phyloP scores from a whole-genome alignment of 2,888 invertebrate species.

The Nephrotoma appendiculata region DNA sequence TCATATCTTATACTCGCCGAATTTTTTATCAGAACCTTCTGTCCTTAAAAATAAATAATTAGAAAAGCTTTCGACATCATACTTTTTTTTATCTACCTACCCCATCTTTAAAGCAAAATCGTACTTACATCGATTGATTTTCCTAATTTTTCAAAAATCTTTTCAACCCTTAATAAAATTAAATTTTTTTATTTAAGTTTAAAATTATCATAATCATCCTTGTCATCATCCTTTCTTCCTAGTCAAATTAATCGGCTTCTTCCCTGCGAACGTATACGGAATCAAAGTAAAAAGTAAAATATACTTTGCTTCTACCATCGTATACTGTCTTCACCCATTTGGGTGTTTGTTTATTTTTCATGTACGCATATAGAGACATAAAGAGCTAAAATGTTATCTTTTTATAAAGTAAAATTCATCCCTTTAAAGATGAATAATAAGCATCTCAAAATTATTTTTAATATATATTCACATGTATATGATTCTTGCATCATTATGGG shows the following conservation, averaged over 20 bases:
- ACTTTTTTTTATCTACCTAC: too few species aligned
- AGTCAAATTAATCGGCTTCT: background rate
- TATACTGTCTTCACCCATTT: background rate
- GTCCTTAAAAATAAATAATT: too few species aligned
- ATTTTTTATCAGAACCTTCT: too few species aligned
- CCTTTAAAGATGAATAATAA: background rate
- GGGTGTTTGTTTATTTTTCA: background rate
- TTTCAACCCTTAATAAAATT: background rate
- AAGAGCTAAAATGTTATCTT: background rate
- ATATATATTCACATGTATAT: background rate
- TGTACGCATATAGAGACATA: background rate
- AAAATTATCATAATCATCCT: background rate
- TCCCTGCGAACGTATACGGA: background rate
- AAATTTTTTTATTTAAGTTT: background rate
- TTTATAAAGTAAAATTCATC: background rate
- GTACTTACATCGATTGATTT: background rate
- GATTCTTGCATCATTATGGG: background rate
- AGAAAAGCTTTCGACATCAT: too few species aligned
- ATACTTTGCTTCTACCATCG: background rate
- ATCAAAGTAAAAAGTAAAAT: background rate
- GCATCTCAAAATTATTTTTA: background rate
- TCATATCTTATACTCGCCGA: too few species aligned
- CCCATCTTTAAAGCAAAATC: too few species aligned
- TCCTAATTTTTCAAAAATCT: background rate
- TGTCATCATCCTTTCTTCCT: background rate